These are phyloP conservation scores for Nylanderia fulva DNA, from an alignment of 1,140 invertebrate genomes.

Conservation along the genomic window DNA sequence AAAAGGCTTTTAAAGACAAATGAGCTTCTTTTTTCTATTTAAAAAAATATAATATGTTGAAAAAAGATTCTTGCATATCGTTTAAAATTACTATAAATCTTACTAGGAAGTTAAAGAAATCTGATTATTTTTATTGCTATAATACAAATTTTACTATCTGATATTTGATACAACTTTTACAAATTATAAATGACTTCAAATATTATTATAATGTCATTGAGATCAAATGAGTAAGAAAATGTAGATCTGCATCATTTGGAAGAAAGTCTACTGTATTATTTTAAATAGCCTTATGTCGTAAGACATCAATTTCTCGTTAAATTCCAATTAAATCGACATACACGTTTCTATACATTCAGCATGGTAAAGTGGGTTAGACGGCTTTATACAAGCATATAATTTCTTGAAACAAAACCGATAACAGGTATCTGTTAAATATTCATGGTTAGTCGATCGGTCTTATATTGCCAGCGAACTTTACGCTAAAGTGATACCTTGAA, in stretches of 20 bases:
- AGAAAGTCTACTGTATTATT: neutral
- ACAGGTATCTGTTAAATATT: constrained; percentile 59
- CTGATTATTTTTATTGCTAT: too few species aligned
- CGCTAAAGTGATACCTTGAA: constrained; percentile 43
- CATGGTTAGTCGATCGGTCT: constrained; percentile 38
- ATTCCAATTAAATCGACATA: constrained; percentile 22
- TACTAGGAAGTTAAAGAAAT: too few species aligned
- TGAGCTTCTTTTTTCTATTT: too few species aligned
- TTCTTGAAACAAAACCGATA: constrained; percentile 41
- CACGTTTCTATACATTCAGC: constrained; percentile 16
- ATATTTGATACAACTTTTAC: too few species aligned
- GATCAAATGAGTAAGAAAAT: neutral
- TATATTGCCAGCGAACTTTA: constrained; percentile 1
- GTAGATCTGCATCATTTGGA: neutral
- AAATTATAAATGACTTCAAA: neutral
- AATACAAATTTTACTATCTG: too few species aligned
- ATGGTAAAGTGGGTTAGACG: constrained; percentile 51
- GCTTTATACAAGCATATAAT: constrained; percentile 56
- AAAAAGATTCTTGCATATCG: too few species aligned
- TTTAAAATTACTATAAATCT: too few species aligned
- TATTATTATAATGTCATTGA: neutral
- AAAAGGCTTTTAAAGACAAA: neutral
- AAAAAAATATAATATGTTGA: too few species aligned
- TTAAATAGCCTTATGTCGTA: neutral
- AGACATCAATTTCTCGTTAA: constrained; percentile 47